Base-by-base conservation (phyloP, 92 coral and sea anemone genomes). In the Porites evermanni region DNA sequence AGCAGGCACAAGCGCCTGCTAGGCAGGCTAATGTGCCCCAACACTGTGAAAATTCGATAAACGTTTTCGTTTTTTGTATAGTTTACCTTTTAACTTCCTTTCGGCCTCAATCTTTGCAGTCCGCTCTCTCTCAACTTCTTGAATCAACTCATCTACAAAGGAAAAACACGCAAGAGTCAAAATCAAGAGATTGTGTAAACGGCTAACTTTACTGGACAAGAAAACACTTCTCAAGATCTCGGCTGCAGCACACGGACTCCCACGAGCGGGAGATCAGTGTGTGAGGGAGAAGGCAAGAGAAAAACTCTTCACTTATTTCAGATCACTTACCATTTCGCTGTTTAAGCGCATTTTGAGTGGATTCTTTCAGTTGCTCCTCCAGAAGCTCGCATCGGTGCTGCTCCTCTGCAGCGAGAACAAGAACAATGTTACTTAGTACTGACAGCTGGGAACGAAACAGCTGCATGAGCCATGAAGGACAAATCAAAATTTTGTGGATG, bases 81-180 rank as follows among this genome's bases (percentile, higher is more conserved):
- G 14, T 12, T 70, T 88, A 95, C 99, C 98, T 93, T 97, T 93
- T 29, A 97, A 91, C 77, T 97, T 97, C 77, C 98, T 92, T 73
- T 97, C 99, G 11, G 98, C 99, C 63, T 97, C 99, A n/a, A 92
- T 84, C 78, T 93, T 93, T 18, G 91, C 95, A 53, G 81, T 68
- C 38, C 99, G 85, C 77, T 97, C 99, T 79, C 82, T 89, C 60
- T 97, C 99, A 52, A 97, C 89, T 70, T 97, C 99, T 86, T 91
- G 89, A 50, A 87, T 83, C 66, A 97, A 91, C 73, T 94, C 87
- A 50, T 97, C 99, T 97, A 79, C 19, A 67, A 20, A 53, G 60
- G 79, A 44, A 84, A 38, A 32, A 65, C 26, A 21, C 61, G 12
- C 0, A 14, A 56, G 61, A 12, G 61, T 56, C 61, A 56, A 10